Evolutionary conservation across 2,888 invertebrate genomes (phyloP).

Genomic region (Lissocephala sabroskyi): DNA sequence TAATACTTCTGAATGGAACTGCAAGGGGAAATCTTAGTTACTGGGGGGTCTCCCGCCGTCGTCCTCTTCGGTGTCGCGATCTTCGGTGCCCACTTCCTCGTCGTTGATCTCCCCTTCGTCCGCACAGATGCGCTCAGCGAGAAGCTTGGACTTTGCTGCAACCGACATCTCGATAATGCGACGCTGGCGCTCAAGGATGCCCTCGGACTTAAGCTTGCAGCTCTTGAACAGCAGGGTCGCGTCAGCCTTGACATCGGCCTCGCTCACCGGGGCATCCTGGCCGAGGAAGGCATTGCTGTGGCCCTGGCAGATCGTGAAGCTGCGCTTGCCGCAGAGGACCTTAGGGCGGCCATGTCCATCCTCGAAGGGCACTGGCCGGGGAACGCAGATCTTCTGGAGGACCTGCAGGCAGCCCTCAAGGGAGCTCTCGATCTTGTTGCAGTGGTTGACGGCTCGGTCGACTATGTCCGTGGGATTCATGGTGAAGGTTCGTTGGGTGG

Average conservation of each 20-base stretch:
- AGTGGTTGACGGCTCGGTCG: constrained; percentile 12
- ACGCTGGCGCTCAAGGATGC: constrained; percentile 20
- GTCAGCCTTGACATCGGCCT: no score
- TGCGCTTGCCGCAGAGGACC: constrained; percentile 7
- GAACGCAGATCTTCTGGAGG: constrained; percentile 7
- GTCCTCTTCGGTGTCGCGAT: no score
- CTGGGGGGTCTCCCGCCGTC: no score
- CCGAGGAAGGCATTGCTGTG: background rate
- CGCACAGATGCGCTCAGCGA: no score
- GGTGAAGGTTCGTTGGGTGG: background rate
- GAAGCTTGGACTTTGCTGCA: no score
- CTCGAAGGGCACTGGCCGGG: no score
- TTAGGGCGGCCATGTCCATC: no score
- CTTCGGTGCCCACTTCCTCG: no score
- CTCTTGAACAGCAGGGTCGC: background rate
- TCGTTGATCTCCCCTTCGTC: no score
- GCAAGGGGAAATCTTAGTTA: no score
- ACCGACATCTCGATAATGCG: constrained; percentile 10
- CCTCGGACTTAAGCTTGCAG: constrained; percentile 7
- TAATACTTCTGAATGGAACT: no score
- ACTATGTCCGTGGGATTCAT: background rate
- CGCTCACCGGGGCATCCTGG: no score
- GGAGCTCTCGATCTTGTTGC: constrained; percentile 15
- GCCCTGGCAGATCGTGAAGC: constrained; percentile 18
- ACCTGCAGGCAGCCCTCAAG: constrained; percentile 8